Conservation (phyloP, 2,797 vertebrate genomes). For the Channa striata region DNA sequence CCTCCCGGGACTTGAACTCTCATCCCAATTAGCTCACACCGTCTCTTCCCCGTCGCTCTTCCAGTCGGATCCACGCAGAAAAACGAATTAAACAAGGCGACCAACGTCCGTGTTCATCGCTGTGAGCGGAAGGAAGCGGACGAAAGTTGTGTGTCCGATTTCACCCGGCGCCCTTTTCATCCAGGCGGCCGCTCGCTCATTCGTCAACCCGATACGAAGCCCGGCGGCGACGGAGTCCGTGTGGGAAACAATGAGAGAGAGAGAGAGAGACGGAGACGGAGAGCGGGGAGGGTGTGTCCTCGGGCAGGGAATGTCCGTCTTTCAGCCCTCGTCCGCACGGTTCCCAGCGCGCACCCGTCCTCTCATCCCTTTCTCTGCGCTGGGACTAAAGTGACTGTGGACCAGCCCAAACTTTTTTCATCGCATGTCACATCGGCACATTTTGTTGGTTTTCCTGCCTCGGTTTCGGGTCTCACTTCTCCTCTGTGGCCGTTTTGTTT, state of each 20-base stretch:
- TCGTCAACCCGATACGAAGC: constrained; percentile 60
- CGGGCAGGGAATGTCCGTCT: constrained; percentile 78
- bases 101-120: not conserved
- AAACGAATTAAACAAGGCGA: not conserved
- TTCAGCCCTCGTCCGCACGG: constrained; percentile 57
- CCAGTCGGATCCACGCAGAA: constrained; percentile 27
- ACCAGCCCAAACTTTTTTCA: constrained; percentile 14
- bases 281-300: constrained; percentile 81
- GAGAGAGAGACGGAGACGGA: constrained; percentile 44
- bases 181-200: constrained; percentile 50
- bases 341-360: constrained; percentile 50
- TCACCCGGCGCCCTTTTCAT: constrained; percentile 54
- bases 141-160: constrained; percentile 57
- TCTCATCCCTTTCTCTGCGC: constrained; percentile 18
- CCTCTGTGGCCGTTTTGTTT: constrained; percentile 29
- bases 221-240: constrained; percentile 60
- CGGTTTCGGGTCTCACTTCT: constrained; percentile 14
- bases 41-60: constrained; percentile 35
- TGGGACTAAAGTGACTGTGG: not conserved
- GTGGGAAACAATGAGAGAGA: constrained; percentile 72
- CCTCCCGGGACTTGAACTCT: constrained; percentile 84
- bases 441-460: not conserved
- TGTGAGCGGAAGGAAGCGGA: not conserved
- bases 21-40: constrained; percentile 80
- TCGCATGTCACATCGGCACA: constrained; percentile 24